A percentile compares a stretch with the other conserved stretches of the same genome.
phyloP scores from a whole-genome alignment of 2,113 vertebrate species.

The Mastomys coucha region DNA sequence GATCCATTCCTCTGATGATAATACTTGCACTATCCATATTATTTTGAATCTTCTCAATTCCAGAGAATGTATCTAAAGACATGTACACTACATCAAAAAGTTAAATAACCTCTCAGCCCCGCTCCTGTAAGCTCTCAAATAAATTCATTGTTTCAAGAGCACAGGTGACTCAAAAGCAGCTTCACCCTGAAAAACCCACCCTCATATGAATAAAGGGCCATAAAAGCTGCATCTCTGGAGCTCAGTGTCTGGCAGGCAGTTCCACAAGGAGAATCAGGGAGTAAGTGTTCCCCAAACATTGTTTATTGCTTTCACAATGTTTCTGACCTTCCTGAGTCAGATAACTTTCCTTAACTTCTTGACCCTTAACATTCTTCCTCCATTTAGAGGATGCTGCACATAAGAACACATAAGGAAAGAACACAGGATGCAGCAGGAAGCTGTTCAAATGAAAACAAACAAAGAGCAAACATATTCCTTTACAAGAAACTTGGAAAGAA shows the following conservation, averaged over 20 bases:
- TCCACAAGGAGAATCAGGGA: not conserved
- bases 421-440: conserved; percentile 7
- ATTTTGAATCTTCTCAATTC: not conserved
- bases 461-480: not conserved
- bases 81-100: not conserved
- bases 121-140: too few relatives aligned
- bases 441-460: not conserved
- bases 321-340: not conserved
- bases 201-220: not conserved
- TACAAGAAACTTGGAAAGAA: conserved; percentile 23
- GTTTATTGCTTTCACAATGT: not conserved
- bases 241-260: too few relatives aligned
- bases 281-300: too few relatives aligned
- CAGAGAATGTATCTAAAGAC: not conserved
- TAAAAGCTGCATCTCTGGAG: not conserved
- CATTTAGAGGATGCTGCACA: not conserved
- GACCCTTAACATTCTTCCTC: not conserved
- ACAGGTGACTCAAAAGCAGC: not conserved
- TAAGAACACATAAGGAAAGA: conserved; percentile 28
- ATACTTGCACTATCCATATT: conserved; percentile 27
- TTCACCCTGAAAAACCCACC: not conserved
- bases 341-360: not conserved
- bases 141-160: not conserved
- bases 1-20: not conserved
- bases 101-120: not conserved